A percentile compares a stretch with the other conserved stretches of the same genome.
Evolutionary conservation across 1,140 invertebrate genomes (phyloP).

Genomic region (Tetranychus urticae): DNA sequence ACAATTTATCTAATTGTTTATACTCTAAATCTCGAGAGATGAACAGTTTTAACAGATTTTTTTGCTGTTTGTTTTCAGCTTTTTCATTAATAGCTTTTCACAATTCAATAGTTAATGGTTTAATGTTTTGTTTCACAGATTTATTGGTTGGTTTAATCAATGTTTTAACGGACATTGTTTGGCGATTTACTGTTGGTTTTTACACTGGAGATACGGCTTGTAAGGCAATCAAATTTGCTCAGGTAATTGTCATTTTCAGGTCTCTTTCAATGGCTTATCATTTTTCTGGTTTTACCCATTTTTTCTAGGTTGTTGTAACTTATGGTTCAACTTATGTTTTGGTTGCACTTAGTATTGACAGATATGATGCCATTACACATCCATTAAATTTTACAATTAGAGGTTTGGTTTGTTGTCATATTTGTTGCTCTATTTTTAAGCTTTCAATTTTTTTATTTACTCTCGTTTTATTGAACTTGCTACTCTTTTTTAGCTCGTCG

Average conservation of each 20-base stretch:
- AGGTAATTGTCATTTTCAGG: constrained; percentile 24
- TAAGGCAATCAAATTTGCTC: constrained; percentile 57
- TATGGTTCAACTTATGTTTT: constrained; percentile 85
- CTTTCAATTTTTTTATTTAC: background rate
- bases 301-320: constrained; percentile 34
- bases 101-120: background rate
- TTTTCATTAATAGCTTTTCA: too few relatives aligned
- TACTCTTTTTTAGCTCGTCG: constrained; percentile 47
- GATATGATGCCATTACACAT: constrained; percentile 78
- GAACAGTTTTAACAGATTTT: too few relatives aligned
- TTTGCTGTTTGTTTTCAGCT: too few relatives aligned
- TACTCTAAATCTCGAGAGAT: too few relatives aligned
- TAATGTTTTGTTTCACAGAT: constrained; percentile 34
- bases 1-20: too few relatives aligned
- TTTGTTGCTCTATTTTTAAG: background rate
- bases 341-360: constrained; percentile 74
- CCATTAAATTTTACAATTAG: constrained; percentile 53
- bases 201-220: constrained; percentile 63
- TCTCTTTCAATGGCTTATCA: background rate
- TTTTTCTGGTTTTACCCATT: background rate
- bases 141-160: constrained; percentile 58
- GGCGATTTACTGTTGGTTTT: constrained; percentile 61
- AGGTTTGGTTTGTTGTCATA: background rate
- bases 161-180: constrained; percentile 62
- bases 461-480: too few relatives aligned